phyloP scores from a whole-genome alignment of 1,140 invertebrate genomes.

The Trialeurodes vaporariorum region DNA sequence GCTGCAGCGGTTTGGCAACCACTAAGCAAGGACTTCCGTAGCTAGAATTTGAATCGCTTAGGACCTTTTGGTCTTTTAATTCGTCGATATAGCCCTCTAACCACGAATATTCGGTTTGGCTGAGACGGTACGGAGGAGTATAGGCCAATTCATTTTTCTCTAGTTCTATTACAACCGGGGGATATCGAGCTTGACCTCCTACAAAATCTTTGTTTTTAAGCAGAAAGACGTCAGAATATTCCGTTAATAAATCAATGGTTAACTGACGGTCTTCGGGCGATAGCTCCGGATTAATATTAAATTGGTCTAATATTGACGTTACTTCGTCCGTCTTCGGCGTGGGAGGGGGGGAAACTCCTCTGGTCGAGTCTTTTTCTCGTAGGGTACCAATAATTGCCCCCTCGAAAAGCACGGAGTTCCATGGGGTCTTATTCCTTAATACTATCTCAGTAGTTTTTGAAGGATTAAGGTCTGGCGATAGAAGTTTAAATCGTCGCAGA shows the following conservation, averaged over 20 bases:
- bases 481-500: too few species aligned
- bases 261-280: not conserved
- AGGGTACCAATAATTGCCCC: not conserved
- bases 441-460: too few species aligned
- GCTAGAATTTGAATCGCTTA: not conserved
- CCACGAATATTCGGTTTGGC: not conserved
- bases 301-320: not conserved
- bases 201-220: not conserved
- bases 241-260: not conserved
- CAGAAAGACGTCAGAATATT: not conserved
- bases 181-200: not conserved
- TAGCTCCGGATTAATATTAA: not conserved
- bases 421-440: not conserved
- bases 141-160: not conserved
- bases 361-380: too few species aligned
- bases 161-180: not conserved
- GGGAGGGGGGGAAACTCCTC: not conserved
- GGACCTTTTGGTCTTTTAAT: not conserved
- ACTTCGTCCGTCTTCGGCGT: not conserved
- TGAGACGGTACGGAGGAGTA: not conserved
- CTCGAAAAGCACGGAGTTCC: not conserved
- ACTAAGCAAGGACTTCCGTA: not conserved
- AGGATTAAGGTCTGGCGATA: too few species aligned
- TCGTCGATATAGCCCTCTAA: not conserved
- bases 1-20: too few species aligned